These are phyloP conservation scores for Camponotus fellah DNA, from an alignment of 2,888 invertebrate species.

Conservation along the genomic window DNA sequence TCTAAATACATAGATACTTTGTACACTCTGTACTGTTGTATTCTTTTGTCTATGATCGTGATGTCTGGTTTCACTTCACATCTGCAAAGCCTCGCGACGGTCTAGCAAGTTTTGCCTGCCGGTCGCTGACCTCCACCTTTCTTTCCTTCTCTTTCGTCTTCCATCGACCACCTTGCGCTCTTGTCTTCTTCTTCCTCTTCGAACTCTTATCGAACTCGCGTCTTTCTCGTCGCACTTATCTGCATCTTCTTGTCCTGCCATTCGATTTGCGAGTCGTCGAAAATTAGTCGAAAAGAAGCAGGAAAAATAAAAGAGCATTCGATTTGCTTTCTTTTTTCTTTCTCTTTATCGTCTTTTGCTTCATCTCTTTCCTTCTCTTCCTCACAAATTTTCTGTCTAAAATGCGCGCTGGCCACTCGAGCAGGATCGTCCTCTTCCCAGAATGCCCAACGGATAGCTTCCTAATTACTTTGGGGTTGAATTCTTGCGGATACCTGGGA, in stretches of 20 bases:
- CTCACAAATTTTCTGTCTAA: slow-evolving; percentile 11
- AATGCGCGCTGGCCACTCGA: slow-evolving; percentile 10
- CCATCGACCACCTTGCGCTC: slow-evolving; percentile 58
- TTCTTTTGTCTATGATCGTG: slow-evolving; percentile 43
- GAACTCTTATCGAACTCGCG: not conserved
- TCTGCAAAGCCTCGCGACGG: slow-evolving; percentile 78
- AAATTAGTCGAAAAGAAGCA: slow-evolving; percentile 21
- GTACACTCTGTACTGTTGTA: not conserved
- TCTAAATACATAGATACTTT: slow-evolving; percentile 17
- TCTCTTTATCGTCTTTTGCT: not conserved
- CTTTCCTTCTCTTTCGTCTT: slow-evolving; percentile 65
- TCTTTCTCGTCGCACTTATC: slow-evolving; percentile 18
- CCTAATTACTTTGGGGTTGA: slow-evolving; percentile 62
- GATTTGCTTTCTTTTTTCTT: not conserved
- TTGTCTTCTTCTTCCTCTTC: slow-evolving; percentile 41
- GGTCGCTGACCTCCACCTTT: slow-evolving; percentile 80
- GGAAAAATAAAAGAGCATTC: not conserved
- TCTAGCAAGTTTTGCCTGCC: slow-evolving; percentile 82
- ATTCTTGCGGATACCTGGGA: slow-evolving; percentile 60
- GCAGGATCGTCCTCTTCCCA: slow-evolving; percentile 46
- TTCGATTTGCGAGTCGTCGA: slow-evolving; percentile 26
- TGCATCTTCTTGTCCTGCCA: not conserved
- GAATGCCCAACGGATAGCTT: slow-evolving; percentile 56
- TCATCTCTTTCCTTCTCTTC: not conserved
- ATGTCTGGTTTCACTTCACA: slow-evolving; percentile 75